Conservation (phyloP, 2,113 vertebrate species). For the Poicephalus meyeri region DNA sequence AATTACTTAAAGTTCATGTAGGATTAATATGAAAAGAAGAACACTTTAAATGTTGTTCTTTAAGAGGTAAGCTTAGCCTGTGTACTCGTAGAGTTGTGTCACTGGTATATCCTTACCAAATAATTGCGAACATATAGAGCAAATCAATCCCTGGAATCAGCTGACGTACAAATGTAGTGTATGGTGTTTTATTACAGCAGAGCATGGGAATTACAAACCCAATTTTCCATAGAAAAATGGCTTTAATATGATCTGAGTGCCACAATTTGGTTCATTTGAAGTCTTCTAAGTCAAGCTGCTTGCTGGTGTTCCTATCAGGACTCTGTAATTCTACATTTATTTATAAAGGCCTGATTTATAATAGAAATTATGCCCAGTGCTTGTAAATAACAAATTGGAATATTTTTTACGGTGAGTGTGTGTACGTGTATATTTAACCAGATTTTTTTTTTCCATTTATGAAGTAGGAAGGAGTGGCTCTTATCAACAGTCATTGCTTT, state of each 20-base stretch:
- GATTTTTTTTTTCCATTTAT: neutral
- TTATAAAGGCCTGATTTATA: neutral
- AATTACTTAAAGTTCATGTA: neutral
- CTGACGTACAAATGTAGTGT: conserved; percentile 22
- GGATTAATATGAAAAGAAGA: neutral
- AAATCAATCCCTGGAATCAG: conserved; percentile 38
- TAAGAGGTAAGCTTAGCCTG: conserved; percentile 57
- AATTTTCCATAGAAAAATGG: conserved; percentile 50
- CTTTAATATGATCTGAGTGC: conserved; percentile 26
- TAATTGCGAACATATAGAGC: conserved; percentile 28
- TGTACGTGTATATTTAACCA: neutral
- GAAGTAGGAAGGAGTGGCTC: neutral
- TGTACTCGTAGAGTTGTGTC: conserved; percentile 50
- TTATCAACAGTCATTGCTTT: neutral
- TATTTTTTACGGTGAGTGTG: neutral
- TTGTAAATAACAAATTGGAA: conserved; percentile 14
- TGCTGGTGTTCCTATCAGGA: neutral
- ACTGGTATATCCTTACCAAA: conserved; percentile 58
- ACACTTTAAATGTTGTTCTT: conserved; percentile 45
- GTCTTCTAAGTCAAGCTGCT: conserved; percentile 12
- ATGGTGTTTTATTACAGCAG: conserved; percentile 48
- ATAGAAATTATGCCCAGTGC: neutral
- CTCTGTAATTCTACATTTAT: conserved; percentile 16
- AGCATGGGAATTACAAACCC: conserved; percentile 49
- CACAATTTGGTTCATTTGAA: conserved; percentile 27